Conservation (phyloP, 2,113 vertebrate genomes). For the Axis porcinus region DNA sequence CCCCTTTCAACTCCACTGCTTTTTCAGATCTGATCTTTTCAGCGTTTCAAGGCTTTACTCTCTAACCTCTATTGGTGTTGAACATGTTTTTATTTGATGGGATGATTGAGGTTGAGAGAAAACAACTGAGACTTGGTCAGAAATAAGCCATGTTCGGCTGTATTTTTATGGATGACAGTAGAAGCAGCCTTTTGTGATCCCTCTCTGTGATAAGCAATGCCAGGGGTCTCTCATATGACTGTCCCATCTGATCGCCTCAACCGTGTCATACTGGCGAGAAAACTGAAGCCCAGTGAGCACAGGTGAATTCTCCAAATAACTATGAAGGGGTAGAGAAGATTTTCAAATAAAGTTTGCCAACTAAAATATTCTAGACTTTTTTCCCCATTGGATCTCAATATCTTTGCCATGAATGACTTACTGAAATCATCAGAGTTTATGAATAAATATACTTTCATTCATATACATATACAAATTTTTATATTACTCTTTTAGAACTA, state of each 20-base stretch:
- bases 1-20: neutral
- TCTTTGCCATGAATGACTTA: neutral
- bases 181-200: neutral
- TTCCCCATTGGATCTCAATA: neutral
- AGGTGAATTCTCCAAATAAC: neutral
- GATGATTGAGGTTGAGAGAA: neutral
- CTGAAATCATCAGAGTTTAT: neutral
- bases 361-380: neutral
- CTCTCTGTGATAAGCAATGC: neutral
- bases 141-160: neutral
- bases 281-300: neutral
- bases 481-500: neutral
- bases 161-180: neutral
- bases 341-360: neutral
- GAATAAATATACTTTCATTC: neutral
- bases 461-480: neutral
- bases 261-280: neutral
- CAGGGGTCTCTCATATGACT: neutral
- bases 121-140: neutral
- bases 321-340: neutral
- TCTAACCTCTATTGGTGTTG: neutral
- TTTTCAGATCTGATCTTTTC: neutral
- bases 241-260: neutral
- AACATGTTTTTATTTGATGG: neutral
- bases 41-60: neutral